phyloP scores from a whole-genome alignment of 2,888 invertebrate species.

The Cerastis leucographa region DNA sequence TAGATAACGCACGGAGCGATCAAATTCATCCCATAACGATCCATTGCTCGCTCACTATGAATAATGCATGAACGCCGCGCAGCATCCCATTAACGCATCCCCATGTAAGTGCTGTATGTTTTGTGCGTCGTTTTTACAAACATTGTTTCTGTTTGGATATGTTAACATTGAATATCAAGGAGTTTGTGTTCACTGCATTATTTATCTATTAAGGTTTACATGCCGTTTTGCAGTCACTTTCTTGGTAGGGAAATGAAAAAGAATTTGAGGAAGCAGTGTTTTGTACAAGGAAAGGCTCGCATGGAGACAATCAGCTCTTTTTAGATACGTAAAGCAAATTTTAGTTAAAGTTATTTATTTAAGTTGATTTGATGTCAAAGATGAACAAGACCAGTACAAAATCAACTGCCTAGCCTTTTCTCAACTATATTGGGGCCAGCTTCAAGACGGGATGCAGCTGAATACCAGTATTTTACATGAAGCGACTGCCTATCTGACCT shows the following conservation, averaged over 20 bases:
- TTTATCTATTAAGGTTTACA: conserved; percentile 45
- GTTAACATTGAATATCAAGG: conserved; percentile 64
- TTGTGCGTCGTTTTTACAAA: conserved; percentile 53
- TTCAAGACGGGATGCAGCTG: not conserved
- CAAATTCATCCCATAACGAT: conserved; percentile 58
- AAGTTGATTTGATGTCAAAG: not conserved
- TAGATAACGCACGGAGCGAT: conserved; percentile 59
- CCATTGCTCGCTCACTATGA: conserved; percentile 61
- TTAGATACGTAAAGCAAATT: too few species aligned
- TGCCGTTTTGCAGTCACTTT: conserved; percentile 25
- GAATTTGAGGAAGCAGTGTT: not conserved
- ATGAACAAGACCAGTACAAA: not conserved
- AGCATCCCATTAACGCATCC: conserved; percentile 62
- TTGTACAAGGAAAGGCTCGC: too few species aligned
- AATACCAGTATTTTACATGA: not conserved
- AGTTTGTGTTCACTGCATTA: conserved; percentile 57
- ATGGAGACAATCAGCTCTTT: too few species aligned
- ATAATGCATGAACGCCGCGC: conserved; percentile 57
- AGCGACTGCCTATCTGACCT: not conserved
- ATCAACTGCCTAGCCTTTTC: not conserved
- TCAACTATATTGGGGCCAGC: not conserved
- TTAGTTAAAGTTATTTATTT: not conserved
- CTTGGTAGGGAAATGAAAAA: conserved; percentile 13
- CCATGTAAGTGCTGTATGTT: conserved; percentile 57
- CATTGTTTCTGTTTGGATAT: conserved; percentile 54